Percentiles rank a stretch among this genome's conserved stretches.
Evolutionary conservation across 2,888 invertebrate species (phyloP).

Genomic region (Scotopteryx bipunctaria): DNA sequence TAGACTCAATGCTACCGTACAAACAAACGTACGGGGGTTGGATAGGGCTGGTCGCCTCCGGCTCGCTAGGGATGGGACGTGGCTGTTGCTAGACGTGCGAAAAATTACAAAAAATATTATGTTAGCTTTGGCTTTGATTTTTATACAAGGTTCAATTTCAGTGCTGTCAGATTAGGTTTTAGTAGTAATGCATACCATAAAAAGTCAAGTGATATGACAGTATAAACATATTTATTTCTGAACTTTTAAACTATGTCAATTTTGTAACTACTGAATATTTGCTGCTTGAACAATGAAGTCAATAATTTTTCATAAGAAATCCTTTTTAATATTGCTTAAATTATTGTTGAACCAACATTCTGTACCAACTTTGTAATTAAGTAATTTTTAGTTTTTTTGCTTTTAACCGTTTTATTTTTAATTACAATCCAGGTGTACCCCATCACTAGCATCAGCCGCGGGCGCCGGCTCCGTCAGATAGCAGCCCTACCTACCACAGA

Average conservation of each 20-base stretch:
- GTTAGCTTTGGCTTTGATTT: background rate
- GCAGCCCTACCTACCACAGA: slow-evolving; percentile 31
- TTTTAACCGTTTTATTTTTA: background rate
- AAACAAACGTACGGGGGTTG: slow-evolving; percentile 43
- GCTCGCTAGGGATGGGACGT: slow-evolving; percentile 22
- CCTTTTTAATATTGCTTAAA: no score
- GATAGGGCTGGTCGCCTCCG: slow-evolving; percentile 27
- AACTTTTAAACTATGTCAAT: no score
- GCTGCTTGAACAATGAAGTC: no score
- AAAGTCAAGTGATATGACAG: no score
- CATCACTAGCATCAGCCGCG: slow-evolving; percentile 24
- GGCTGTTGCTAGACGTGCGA: background rate
- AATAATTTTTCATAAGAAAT: no score
- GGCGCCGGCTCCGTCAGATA: slow-evolving; percentile 31
- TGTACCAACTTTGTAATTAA: no score
- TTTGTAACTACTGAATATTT: no score
- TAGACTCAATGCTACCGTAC: slow-evolving; percentile 32
- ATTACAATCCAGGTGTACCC: slow-evolving; percentile 7
- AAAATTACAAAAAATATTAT: background rate
- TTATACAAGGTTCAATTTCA: no score
- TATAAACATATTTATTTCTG: no score
- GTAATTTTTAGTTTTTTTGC: background rate
- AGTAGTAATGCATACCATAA: no score
- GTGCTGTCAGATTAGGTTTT: no score
- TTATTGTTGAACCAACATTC: no score